phyloP scores from a whole-genome alignment of 1,140 invertebrate species.

The Brachionus rubens region DNA sequence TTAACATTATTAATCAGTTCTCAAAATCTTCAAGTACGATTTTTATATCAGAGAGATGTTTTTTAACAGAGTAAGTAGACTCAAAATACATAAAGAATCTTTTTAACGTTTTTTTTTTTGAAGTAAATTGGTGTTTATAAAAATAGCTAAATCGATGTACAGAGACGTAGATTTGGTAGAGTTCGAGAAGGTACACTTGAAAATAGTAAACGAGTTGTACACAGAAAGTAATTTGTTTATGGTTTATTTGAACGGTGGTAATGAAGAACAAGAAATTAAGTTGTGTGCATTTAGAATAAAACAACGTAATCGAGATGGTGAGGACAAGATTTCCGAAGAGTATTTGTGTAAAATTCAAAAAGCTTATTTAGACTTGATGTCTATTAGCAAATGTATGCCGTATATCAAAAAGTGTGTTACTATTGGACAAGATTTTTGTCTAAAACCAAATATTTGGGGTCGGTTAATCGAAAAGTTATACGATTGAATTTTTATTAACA shows the following conservation, averaged over 20 bases:
- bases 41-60: background rate
- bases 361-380: background rate
- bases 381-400: background rate
- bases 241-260: slow-evolving; percentile 2
- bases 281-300: background rate
- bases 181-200: background rate
- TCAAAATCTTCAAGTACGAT: background rate
- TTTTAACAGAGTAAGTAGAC: background rate
- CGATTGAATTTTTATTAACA: background rate
- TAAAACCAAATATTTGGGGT: slow-evolving; percentile 16
- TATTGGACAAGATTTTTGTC: background rate
- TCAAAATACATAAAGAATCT: background rate
- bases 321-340: background rate
- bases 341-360: background rate
- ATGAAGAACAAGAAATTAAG: background rate
- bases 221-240: background rate
- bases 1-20: slow-evolving; percentile 9
- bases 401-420: background rate
- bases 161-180: background rate
- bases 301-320: background rate
- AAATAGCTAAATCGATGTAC: background rate
- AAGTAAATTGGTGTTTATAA: slow-evolving; percentile 17
- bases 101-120: background rate
- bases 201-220: background rate
- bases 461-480: background rate